phyloP scores from a whole-genome alignment of 2,113 vertebrate genomes.

The Neogale vison region DNA sequence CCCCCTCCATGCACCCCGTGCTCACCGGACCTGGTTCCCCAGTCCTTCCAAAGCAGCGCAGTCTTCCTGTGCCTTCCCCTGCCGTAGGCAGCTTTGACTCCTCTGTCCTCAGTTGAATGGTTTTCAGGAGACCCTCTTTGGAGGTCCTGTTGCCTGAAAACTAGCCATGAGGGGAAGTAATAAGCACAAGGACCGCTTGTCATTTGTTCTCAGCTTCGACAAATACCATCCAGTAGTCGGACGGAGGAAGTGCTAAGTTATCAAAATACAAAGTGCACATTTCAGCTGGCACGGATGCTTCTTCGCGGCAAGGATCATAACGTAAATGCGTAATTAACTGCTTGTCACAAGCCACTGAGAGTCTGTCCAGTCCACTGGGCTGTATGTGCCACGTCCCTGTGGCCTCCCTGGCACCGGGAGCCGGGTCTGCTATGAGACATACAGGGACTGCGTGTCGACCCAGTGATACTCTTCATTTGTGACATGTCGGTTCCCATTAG shows the following conservation, averaged over 20 bases:
- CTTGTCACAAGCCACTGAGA: not conserved
- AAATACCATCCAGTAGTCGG: not conserved
- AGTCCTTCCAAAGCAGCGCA: not conserved
- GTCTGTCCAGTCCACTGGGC: not conserved
- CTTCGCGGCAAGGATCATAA: not conserved
- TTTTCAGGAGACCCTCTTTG: not conserved
- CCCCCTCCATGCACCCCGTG: not conserved
- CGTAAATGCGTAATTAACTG: not conserved
- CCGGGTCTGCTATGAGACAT: rapidly evolving
- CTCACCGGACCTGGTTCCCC: not conserved
- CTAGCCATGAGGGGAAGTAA: not conserved
- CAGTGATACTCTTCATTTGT: not conserved
- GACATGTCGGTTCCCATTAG: not conserved
- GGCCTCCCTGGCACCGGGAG: not conserved
- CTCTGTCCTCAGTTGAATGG: not conserved
- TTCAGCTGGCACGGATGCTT: not conserved
- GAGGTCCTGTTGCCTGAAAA: not conserved
- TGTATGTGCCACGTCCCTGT: not conserved
- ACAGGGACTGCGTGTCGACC: rapidly evolving
- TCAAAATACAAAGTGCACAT: not conserved
- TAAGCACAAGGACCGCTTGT: not conserved
- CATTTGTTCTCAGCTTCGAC: not conserved
- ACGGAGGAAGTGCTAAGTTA: not conserved
- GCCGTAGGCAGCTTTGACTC: rapidly evolving
- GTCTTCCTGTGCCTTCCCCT: not conserved